A percentile compares a stretch with the other conserved stretches of the same genome.
phyloP scores from a whole-genome alignment of 2,113 vertebrate species.

The Damaliscus lunatus region DNA sequence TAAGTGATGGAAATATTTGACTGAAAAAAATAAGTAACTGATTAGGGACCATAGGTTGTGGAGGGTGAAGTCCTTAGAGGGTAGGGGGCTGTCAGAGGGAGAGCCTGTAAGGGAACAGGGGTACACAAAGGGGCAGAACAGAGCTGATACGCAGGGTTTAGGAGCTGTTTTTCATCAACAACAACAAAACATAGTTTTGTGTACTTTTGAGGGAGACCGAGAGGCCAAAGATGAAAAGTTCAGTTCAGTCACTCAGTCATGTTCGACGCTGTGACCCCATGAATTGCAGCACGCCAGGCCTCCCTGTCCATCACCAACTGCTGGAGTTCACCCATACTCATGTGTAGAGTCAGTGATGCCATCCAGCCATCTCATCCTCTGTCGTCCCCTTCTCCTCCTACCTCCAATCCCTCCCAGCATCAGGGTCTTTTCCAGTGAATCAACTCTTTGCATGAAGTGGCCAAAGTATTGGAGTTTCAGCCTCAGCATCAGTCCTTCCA shows the following conservation, averaged over 20 bases:
- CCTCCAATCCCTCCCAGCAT: too few relatives aligned
- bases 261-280: accelerated
- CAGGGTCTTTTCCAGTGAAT: too few relatives aligned
- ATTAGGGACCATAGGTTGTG: neutral
- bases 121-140: neutral
- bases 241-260: accelerated
- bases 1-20: neutral
- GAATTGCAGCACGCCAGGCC: accelerated
- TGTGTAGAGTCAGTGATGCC: neutral
- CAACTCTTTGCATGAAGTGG: too few relatives aligned
- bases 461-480: too few relatives aligned
- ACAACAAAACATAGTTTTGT: neutral
- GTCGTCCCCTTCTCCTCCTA: too few relatives aligned
- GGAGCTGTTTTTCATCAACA: neutral
- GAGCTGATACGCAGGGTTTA: neutral
- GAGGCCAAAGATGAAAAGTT: neutral
- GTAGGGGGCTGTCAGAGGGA: accelerated
- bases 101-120: accelerated
- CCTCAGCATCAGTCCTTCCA: too few relatives aligned
- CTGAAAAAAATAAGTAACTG: neutral
- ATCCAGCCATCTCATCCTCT: neutral
- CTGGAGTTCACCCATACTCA: neutral
- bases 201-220: neutral
- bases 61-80: neutral
- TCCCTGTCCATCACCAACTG: neutral